Base-by-base conservation (phyloP, 30 jellyfish, hydroid and myxozoan species). In the Sanderia malayensis region DNA sequence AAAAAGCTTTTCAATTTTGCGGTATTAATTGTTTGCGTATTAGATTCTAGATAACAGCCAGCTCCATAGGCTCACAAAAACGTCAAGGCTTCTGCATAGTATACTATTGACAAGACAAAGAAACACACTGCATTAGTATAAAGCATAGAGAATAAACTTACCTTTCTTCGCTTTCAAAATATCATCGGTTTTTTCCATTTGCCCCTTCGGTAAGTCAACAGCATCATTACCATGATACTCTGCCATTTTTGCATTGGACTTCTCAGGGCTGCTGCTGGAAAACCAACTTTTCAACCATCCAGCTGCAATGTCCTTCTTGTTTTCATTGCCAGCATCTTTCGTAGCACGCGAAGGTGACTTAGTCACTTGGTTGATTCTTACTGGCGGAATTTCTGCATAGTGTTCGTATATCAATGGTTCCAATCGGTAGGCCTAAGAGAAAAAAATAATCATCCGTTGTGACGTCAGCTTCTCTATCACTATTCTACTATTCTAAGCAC, bases 381-480 rank as follows among this genome's bases (percentile, higher is more conserved):
- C 95, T 2, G 97, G 97, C 21, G 95, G 94, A 18, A 90, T 74
- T 23, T 83, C 61, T 1, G 93, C 72, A 46, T 90, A 90, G 53
- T 90, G 88, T 32, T 78, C 94, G 57, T 76, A 90, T 1, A 90
- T 90, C 71, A 90, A 61, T 1, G 97, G 97, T 82, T 90, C 97
- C 61, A 90, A 45, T 1, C 97, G 82, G 70, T 90, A 90, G 1
- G 97, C 97, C 97, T 90, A 25, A 2, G 73, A 20, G 24, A 21
- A 61, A 18, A 20, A 23, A 44, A 70, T 24, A 55, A 55, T 18
- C n/a, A n/a, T n/a, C n/a, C n/a, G n/a, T n/a, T n/a, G n/a, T n/a
- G n/a, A n/a, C n/a, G n/a, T n/a, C n/a, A n/a, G n/a, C n/a, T n/a
- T n/a, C n/a, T n/a, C n/a, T n/a, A n/a, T n/a, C n/a, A n/a, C n/a